Conservation (phyloP, 2,888 invertebrate species). For the Siphlonurus alternatus region DNA sequence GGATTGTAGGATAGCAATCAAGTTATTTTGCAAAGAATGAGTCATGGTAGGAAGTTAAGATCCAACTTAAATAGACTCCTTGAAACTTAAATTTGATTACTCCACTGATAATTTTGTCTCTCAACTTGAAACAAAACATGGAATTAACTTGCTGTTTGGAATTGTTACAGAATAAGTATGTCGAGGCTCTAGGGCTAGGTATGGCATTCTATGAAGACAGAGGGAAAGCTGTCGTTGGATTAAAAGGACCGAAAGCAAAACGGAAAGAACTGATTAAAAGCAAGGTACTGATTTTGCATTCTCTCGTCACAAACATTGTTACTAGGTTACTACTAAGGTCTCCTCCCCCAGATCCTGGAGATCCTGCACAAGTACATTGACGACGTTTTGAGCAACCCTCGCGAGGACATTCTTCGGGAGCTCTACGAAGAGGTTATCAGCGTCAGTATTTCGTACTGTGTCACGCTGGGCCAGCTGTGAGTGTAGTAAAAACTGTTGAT, state of each 20-base stretch:
- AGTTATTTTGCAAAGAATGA: too few species aligned
- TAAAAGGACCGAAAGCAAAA: conserved; percentile 31
- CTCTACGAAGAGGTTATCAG: conserved; percentile 13
- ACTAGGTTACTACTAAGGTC: neutral
- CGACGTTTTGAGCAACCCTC: conserved; percentile 11
- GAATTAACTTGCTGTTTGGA: too few species aligned
- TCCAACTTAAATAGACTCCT: too few species aligned
- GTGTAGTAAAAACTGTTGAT: too few species aligned
- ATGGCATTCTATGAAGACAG: conserved; percentile 42
- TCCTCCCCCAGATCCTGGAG: conserved; percentile 20
- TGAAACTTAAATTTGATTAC: too few species aligned
- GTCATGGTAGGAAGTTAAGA: too few species aligned
- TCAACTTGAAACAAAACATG: too few species aligned
- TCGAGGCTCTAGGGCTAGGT: conserved; percentile 39
- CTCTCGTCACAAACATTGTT: conserved; percentile 10
- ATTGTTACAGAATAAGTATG: conserved; percentile 30
- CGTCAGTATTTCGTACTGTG: conserved; percentile 14
- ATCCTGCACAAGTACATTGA: conserved; percentile 23
- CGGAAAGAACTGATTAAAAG: conserved; percentile 25
- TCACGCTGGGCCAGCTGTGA: conserved; percentile 2
- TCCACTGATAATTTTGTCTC: too few species aligned
- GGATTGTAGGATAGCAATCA: too few species aligned
- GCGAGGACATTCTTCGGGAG: neutral
- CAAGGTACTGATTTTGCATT: conserved; percentile 28
- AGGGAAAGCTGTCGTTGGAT: conserved; percentile 34